Evolutionary conservation across 2,888 invertebrate species (phyloP).

Genomic region (Anagyrus pseudococci): DNA sequence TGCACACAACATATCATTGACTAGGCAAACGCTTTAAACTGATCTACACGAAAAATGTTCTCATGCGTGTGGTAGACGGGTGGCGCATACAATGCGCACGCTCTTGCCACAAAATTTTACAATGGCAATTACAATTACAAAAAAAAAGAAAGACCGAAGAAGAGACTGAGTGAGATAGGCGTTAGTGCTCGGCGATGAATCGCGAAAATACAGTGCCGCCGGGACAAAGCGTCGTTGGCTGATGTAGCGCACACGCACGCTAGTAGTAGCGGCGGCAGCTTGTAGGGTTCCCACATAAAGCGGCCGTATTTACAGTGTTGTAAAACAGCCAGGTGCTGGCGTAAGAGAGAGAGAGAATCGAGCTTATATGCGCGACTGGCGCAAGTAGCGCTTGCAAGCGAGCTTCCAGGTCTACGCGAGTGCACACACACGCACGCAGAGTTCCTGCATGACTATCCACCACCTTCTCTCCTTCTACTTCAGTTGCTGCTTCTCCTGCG

Average conservation of each 20-base stretch:
- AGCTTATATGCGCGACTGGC: background rate
- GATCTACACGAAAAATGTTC: background rate
- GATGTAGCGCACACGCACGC: too few relatives aligned
- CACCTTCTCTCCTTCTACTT: conserved; percentile 1
- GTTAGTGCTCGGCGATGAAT: too few relatives aligned
- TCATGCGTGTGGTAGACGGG: background rate
- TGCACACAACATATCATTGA: background rate
- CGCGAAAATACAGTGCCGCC: too few relatives aligned
- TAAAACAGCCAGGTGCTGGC: conserved; percentile 10
- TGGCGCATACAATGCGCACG: background rate
- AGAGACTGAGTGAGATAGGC: too few relatives aligned
- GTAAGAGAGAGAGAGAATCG: too few relatives aligned
- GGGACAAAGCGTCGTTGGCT: too few relatives aligned
- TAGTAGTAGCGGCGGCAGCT: too few relatives aligned
- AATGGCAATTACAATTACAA: background rate
- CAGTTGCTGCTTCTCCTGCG: background rate
- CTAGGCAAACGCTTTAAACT: background rate
- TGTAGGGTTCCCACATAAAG: background rate
- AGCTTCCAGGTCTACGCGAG: background rate
- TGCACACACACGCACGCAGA: background rate
- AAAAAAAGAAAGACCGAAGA: background rate
- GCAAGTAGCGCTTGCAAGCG: background rate
- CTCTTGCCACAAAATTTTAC: background rate
- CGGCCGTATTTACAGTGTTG: conserved; percentile 17
- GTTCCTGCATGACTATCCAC: background rate